Conservation (phyloP, 2,888 invertebrate genomes). For the Archips crataeganus region DNA sequence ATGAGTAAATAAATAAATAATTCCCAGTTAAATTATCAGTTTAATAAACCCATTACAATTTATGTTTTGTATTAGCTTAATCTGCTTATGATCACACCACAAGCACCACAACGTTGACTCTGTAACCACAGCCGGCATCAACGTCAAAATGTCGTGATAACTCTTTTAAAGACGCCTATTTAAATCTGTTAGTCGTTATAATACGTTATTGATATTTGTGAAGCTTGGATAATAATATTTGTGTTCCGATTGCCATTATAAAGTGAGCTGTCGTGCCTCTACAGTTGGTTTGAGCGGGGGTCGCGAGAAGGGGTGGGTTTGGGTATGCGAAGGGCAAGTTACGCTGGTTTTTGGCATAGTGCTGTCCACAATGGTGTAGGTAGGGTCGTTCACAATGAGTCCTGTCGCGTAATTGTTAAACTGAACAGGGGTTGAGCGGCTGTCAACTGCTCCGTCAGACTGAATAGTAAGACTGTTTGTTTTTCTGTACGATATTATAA, state of each 20-base stretch:
- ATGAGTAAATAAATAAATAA: too few relatives aligned
- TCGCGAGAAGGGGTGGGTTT: slow-evolving; percentile 49
- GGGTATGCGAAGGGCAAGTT: slow-evolving; percentile 53
- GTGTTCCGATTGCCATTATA: slow-evolving; percentile 69
- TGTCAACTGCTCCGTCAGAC: slow-evolving; percentile 81
- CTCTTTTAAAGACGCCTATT: slow-evolving; percentile 66
- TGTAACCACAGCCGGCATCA: slow-evolving; percentile 49
- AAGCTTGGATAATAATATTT: slow-evolving; percentile 85
- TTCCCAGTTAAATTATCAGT: too few relatives aligned
- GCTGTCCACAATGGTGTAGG: slow-evolving; percentile 81
- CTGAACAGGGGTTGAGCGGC: slow-evolving; percentile 82
- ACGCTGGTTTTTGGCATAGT: slow-evolving; percentile 63
- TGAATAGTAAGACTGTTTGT: slow-evolving; percentile 58
- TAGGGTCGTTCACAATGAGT: slow-evolving; percentile 82
- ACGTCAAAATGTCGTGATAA: slow-evolving; percentile 62
- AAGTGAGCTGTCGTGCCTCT: slow-evolving; percentile 58
- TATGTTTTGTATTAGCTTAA: not conserved
- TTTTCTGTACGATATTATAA: slow-evolving; percentile 36
- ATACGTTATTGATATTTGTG: slow-evolving; percentile 85
- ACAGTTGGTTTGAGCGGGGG: slow-evolving; percentile 43
- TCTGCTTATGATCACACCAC: slow-evolving; percentile 20
- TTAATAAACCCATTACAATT: not conserved
- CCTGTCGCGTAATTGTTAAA: slow-evolving; percentile 83
- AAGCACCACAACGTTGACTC: slow-evolving; percentile 19
- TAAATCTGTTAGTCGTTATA: slow-evolving; percentile 81